Conservation (phyloP, 2,113 vertebrate species). For the Scophthalmus maximus region DNA sequence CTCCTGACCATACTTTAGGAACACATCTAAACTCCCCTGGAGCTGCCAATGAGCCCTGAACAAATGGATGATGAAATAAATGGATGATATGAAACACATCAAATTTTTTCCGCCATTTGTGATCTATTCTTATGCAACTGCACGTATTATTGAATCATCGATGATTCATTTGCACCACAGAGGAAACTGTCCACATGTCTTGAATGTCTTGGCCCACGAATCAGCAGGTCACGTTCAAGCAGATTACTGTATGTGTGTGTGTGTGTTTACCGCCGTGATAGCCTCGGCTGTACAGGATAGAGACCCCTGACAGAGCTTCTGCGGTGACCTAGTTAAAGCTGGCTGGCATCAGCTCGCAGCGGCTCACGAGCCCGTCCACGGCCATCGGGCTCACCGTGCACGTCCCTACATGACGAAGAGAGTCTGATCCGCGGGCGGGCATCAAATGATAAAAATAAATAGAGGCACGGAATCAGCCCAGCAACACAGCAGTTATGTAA, state of each 20-base stretch:
- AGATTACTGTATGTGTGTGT: not conserved
- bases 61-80: not conserved
- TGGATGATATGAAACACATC: not conserved
- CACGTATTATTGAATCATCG: not conserved
- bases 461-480: conserved; percentile 63
- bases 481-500: conserved; percentile 77
- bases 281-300: not conserved
- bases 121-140: not conserved
- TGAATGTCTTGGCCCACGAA: not conserved
- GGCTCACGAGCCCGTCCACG: conserved; percentile 47
- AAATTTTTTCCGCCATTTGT: too few relatives aligned
- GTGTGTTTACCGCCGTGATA: not conserved
- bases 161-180: not conserved
- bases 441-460: conserved; percentile 78
- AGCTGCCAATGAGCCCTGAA: not conserved
- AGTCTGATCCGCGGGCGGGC: conserved; percentile 65
- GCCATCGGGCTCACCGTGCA: conserved; percentile 58
- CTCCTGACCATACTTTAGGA: too few relatives aligned
- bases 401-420: conserved; percentile 65
- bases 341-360: conserved; percentile 53
- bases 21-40: not conserved
- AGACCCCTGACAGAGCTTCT: conserved; percentile 51
- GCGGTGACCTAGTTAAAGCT: conserved; percentile 72
- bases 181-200: not conserved
- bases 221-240: too few relatives aligned